Evolutionary conservation across 2,888 invertebrate species (phyloP), one percentile per base, ranked within the genome.

Genomic region (Platypus cylindrus): DNA sequence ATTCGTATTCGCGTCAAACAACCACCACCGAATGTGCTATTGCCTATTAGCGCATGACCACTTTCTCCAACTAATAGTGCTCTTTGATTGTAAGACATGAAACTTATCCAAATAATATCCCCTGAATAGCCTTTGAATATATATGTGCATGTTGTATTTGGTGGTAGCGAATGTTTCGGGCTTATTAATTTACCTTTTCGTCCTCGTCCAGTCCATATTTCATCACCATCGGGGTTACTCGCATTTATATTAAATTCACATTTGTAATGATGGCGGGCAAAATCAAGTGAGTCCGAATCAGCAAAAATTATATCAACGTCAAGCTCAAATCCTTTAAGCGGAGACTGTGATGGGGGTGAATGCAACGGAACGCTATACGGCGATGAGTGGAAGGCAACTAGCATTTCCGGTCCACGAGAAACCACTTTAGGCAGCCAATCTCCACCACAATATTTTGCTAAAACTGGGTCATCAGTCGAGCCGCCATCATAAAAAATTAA

Each of bases 281-380:
- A 87, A 56, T 89, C 87, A 31, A 82, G 69, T 1, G 85, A 84
- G 53, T 86, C 86, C 0, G 85, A 86, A 55, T 89, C 86, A 1
- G 84, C 81, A 55, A 87, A 87, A 23, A 87, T 74, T 23, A 90
- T 81, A 51, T 85, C 84, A n/a, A 87, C 82, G 49, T 82, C 78
- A 27, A 90, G 69, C 54, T 89, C 89, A 51, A 89, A 82, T 36
- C 83, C 83, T 3, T 84, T 67, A 36, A 89, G 66, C 0, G 82
- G 77, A 0, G 76, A 74, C 30, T 72, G 73, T 3, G 75, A 72
- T 4, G 60, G 56, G 3, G 70, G 69, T 5, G 70, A 70, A 34
- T 79, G 77, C 32, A 83, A 63, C 2, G 87, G 86, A 32, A 85
- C 80, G 42, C 83, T 81, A 56, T 78, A 78, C 0, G 85, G 79